Percentiles rank a stretch among this genome's conserved stretches.
These are phyloP conservation scores for Cinclus mexicanus DNA, from an alignment of 2,113 vertebrate species.

Conservation along the genomic window DNA sequence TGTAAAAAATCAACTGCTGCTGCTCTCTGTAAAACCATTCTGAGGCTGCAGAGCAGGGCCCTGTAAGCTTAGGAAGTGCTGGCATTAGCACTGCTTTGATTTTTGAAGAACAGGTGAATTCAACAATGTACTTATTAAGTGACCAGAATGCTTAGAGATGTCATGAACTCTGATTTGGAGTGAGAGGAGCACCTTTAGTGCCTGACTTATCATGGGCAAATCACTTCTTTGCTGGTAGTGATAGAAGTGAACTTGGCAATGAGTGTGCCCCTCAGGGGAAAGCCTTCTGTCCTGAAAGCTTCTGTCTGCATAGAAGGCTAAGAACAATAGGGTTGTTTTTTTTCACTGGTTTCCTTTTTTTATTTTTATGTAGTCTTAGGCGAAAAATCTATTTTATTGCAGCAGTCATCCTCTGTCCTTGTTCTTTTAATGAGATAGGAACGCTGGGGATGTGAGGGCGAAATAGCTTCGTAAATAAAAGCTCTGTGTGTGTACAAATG, in stretches of 20 bases:
- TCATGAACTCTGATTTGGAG: not conserved
- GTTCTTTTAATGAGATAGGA: conserved; percentile 11
- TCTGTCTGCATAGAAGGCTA: not conserved
- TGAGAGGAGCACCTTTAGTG: not conserved
- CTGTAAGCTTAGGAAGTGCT: not conserved
- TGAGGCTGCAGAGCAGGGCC: not conserved
- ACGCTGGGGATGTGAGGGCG: not conserved
- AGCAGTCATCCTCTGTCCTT: not conserved
- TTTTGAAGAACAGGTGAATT: not conserved
- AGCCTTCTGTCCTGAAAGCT: not conserved
- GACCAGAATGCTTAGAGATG: not conserved
- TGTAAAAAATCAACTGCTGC: not conserved
- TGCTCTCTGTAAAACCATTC: not conserved
- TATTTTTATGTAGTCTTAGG: not conserved
- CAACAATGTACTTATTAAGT: accelerated
- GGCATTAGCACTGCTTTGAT: not conserved
- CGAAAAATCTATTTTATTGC: not conserved
- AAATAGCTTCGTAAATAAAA: conserved; percentile 36
- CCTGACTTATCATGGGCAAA: not conserved
- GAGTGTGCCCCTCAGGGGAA: not conserved
- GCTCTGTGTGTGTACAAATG: not conserved
- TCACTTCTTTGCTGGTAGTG: not conserved
- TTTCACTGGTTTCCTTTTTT: not conserved
- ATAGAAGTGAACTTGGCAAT: not conserved
- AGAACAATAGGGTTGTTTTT: not conserved